Evolutionary conservation across 2,888 invertebrate genomes (phyloP).

Genomic region (Electrophaes corylata): DNA sequence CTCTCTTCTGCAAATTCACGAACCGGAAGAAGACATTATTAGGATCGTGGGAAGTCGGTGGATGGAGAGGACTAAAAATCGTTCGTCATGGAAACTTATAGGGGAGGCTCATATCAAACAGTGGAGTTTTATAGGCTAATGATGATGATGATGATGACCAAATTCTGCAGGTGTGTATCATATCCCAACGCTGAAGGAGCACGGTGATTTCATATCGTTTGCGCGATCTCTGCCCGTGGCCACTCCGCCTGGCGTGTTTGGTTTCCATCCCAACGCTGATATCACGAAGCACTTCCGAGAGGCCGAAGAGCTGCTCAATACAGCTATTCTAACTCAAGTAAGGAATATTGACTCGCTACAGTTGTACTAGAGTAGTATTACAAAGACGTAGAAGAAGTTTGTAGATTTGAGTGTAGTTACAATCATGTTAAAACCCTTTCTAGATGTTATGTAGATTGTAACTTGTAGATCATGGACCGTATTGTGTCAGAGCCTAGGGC

Average conservation of each 20-base stretch:
- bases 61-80: no score
- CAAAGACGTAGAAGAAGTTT: background rate
- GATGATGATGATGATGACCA: no score
- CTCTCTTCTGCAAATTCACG: no score
- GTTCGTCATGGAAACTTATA: no score
- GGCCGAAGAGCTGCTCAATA: conserved; percentile 89
- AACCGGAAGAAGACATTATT: no score
- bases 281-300: conserved; percentile 96
- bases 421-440: background rate
- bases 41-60: no score
- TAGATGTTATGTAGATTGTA: no score
- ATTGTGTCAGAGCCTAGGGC: no score
- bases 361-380: no score
- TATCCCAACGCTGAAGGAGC: conserved; percentile 89
- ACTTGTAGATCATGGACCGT: no score
- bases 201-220: conserved; percentile 88
- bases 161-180: conserved; percentile 85
- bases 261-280: conserved; percentile 96
- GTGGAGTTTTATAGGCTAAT: no score
- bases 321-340: conserved; percentile 91
- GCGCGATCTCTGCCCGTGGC: conserved; percentile 89
- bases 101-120: no score
- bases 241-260: conserved; percentile 94
- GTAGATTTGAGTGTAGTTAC: background rate
- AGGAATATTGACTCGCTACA: background rate